phyloP scores from a whole-genome alignment of 2,113 vertebrate species.

The Nannobrachium achirus region DNA sequence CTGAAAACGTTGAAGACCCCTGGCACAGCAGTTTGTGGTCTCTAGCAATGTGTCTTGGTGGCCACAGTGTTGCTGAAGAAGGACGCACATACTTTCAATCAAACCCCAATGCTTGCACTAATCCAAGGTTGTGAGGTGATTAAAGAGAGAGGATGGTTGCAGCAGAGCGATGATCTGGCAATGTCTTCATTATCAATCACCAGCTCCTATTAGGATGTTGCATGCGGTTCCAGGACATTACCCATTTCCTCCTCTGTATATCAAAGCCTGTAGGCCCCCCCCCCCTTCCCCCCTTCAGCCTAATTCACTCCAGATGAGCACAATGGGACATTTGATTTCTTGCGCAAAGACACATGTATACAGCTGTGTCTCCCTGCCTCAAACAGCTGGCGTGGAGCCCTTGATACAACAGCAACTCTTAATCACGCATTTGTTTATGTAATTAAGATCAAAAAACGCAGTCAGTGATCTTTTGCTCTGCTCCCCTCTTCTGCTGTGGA shows the following conservation, averaged over 20 bases:
- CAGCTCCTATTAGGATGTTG: slow-evolving; percentile 71
- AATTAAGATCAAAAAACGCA: slow-evolving; percentile 57
- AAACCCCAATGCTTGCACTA: slow-evolving; percentile 9
- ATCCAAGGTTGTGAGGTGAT: slow-evolving; percentile 21
- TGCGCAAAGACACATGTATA: slow-evolving; percentile 74
- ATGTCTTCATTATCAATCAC: slow-evolving; percentile 73
- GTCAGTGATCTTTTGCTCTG: slow-evolving; percentile 14
- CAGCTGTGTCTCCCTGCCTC: slow-evolving; percentile 70
- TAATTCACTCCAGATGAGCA: slow-evolving; percentile 79
- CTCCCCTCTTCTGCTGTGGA: slow-evolving; percentile 56
- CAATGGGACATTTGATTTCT: slow-evolving; percentile 78
- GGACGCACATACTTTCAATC: neutral
- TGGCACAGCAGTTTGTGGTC: slow-evolving; percentile 2
- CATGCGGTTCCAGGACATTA: slow-evolving; percentile 77
- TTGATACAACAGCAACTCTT: slow-evolving; percentile 55
- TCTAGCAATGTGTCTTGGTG: neutral
- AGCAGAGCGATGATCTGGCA: slow-evolving; percentile 55
- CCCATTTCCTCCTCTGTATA: slow-evolving; percentile 78
- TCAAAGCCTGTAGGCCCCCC: slow-evolving; percentile 62
- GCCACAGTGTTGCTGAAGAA: neutral
- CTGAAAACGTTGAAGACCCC: no score
- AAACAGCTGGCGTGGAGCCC: slow-evolving; percentile 65
- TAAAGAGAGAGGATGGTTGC: slow-evolving; percentile 32
- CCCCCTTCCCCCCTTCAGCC: slow-evolving; percentile 28
- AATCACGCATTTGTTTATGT: slow-evolving; percentile 79